Percentiles rank a stretch among this genome's conserved stretches.
Evolutionary conservation across 2,797 vertebrate species (phyloP).

Genomic region (Agapornis canus): DNA sequence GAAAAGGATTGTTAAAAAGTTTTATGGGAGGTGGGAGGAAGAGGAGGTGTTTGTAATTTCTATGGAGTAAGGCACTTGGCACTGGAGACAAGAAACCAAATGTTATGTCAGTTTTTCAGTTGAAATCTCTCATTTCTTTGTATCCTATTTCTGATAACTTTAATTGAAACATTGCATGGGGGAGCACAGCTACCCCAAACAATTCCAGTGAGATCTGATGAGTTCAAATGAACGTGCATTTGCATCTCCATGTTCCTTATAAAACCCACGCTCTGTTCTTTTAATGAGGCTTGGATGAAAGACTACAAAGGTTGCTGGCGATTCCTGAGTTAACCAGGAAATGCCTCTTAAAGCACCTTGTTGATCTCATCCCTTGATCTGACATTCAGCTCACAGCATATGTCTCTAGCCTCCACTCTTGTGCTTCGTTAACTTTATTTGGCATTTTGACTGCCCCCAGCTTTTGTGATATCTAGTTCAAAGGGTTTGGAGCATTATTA

Average conservation of each 20-base stretch:
- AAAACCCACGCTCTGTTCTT: neutral
- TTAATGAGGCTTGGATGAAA: slow-evolving; percentile 24
- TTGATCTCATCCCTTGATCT: slow-evolving; percentile 18
- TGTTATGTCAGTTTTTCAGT: neutral
- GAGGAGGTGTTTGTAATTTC: neutral
- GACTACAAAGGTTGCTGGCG: slow-evolving; percentile 33
- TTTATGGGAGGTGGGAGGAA: neutral
- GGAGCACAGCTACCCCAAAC: neutral
- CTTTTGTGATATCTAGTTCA: slow-evolving; percentile 26
- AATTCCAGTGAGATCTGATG: neutral
- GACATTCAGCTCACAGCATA: neutral
- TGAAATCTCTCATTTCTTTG: neutral
- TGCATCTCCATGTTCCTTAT: neutral
- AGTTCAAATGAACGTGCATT: neutral
- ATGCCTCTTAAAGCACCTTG: slow-evolving; percentile 6
- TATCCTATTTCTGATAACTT: neutral
- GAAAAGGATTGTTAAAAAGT: neutral
- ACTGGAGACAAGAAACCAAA: neutral
- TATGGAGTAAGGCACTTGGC: neutral
- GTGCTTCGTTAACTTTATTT: slow-evolving; percentile 16
- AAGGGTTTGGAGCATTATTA: neutral
- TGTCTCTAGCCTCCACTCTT: slow-evolving; percentile 4
- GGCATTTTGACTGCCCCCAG: slow-evolving; percentile 20
- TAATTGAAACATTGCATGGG: neutral
- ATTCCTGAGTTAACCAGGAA: slow-evolving; percentile 20